Conservation (phyloP, 1,140 invertebrate genomes). For the Leptopilina clavipes region DNA sequence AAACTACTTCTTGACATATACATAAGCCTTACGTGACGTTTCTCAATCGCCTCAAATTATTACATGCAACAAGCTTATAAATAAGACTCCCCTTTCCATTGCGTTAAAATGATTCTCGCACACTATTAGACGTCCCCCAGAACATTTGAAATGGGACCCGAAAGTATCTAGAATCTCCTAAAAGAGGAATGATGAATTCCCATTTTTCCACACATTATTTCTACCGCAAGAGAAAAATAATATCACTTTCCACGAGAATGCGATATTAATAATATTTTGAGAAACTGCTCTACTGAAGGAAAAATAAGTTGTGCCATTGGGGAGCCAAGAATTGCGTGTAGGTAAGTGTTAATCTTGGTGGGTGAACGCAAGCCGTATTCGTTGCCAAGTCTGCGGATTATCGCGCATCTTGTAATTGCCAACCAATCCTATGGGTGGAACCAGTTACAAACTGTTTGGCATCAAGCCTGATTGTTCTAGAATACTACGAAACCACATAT, state of each 20-base stretch:
- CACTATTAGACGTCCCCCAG: neutral
- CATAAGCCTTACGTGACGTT: neutral
- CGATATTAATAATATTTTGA: constrained; percentile 45
- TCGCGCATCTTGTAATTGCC: constrained; percentile 75
- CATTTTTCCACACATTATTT: neutral
- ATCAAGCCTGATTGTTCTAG: constrained; percentile 73
- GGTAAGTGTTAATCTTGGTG: constrained; percentile 74
- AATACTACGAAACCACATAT: constrained; percentile 56
- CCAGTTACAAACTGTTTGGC: constrained; percentile 70
- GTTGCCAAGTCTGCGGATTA: constrained; percentile 75
- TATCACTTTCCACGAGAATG: constrained; percentile 34
- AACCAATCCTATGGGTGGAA: constrained; percentile 72
- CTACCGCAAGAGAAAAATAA: neutral
- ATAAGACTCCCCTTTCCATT: neutral
- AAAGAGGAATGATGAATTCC: neutral
- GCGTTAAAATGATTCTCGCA: neutral
- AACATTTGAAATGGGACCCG: constrained; percentile 4
- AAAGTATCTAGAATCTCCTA: neutral
- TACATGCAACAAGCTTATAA: neutral
- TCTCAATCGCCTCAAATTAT: neutral
- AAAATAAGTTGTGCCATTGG: constrained; percentile 52
- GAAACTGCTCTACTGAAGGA: constrained; percentile 48
- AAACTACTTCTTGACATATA: too few relatives aligned
- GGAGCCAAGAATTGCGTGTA: constrained; percentile 70
- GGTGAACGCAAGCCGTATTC: constrained; percentile 70